Evolutionary conservation across 1,140 invertebrate species (phyloP).

Genomic region (Drosophila sechellia): DNA sequence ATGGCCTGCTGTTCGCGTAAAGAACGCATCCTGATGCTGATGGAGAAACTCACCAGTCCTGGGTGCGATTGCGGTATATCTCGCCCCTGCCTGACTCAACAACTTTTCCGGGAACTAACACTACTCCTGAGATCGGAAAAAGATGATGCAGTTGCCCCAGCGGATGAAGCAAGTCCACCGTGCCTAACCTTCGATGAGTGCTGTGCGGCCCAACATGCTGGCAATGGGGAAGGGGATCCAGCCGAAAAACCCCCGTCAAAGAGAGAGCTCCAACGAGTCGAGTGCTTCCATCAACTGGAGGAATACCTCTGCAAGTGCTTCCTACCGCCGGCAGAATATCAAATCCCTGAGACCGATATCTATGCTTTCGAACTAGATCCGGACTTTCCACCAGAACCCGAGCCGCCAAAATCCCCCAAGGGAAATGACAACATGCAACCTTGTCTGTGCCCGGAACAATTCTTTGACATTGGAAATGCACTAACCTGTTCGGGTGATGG

Average conservation of each 20-base stretch:
- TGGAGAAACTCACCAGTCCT: slow-evolving; percentile 26
- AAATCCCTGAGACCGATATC: slow-evolving; percentile 26
- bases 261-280: slow-evolving; percentile 1
- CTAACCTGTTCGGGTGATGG: slow-evolving; percentile 3
- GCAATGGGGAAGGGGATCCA: background rate
- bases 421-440: background rate
- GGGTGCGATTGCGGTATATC: slow-evolving; percentile 17
- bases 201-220: background rate
- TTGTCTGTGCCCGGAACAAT: background rate
- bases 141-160: slow-evolving; percentile 13
- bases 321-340: background rate
- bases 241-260: slow-evolving; percentile 2
- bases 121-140: slow-evolving; percentile 30
- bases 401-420: too few relatives aligned
- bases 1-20: slow-evolving; percentile 17
- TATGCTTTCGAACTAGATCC: slow-evolving; percentile 52
- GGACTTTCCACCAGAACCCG: slow-evolving; percentile 18
- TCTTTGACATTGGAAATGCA: background rate
- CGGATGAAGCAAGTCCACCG: background rate
- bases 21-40: slow-evolving; percentile 22
- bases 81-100: slow-evolving; percentile 19
- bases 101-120: slow-evolving; percentile 39
- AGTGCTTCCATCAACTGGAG: slow-evolving; percentile 52
- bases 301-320: slow-evolving; percentile 52
- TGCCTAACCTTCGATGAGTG: slow-evolving; percentile 35